Evolutionary conservation across 2,113 vertebrate genomes (phyloP).

Genomic region (Seriola quinqueradiata): DNA sequence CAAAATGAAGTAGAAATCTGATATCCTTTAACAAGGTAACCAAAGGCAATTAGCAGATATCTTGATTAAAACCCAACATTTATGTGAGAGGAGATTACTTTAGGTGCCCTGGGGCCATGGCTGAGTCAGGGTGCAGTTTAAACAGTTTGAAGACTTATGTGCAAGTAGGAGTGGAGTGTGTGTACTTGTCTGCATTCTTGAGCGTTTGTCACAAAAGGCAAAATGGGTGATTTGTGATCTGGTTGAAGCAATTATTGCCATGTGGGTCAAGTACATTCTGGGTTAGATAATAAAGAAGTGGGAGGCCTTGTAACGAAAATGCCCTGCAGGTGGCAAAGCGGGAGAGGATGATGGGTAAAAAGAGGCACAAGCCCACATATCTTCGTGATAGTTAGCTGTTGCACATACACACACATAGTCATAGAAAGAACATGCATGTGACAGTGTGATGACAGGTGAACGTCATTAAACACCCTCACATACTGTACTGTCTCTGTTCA

Average conservation of each 20-base stretch:
- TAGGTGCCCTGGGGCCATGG: slow-evolving; percentile 42
- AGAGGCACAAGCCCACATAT: background rate
- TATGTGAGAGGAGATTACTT: slow-evolving; percentile 53
- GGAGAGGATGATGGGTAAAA: slow-evolving; percentile 22
- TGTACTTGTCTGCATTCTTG: slow-evolving; percentile 66
- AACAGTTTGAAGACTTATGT: slow-evolving; percentile 65
- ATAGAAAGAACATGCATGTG: slow-evolving; percentile 17
- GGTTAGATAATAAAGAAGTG: slow-evolving; percentile 45
- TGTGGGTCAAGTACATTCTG: slow-evolving; percentile 61
- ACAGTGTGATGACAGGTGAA: slow-evolving; percentile 43
- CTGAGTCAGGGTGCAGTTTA: slow-evolving; percentile 36
- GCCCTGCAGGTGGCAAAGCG: slow-evolving; percentile 20
- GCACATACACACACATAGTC: slow-evolving; percentile 27
- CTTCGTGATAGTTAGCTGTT: background rate
- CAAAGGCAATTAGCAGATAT: slow-evolving; percentile 1
- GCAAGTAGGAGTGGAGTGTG: slow-evolving; percentile 44
- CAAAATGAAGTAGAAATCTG: slow-evolving; percentile 15
- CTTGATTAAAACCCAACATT: slow-evolving; percentile 8
- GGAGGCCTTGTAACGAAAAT: slow-evolving; percentile 23
- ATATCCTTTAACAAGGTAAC: slow-evolving; percentile 29
- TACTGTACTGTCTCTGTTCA: slow-evolving; percentile 21
- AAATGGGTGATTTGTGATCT: slow-evolving; percentile 69
- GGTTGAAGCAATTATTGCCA: slow-evolving; percentile 58
- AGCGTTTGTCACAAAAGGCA: slow-evolving; percentile 58
- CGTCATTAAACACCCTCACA: slow-evolving; percentile 45